Base-by-base conservation (phyloP, 2,797 vertebrate genomes). In the Pseudocheirus occidentalis region DNA sequence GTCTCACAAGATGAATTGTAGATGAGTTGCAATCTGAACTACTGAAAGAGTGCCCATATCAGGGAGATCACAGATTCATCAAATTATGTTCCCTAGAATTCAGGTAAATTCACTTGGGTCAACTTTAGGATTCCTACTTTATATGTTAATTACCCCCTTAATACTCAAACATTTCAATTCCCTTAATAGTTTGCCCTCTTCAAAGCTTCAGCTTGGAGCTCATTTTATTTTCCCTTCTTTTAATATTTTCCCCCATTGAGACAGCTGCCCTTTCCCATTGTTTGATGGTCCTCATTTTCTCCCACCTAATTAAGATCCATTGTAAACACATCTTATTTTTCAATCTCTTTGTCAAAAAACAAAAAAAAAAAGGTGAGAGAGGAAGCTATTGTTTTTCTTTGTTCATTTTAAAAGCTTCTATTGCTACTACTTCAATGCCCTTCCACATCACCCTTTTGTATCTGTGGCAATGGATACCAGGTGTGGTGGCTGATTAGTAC, bases 231-330 rank as follows among this genome's bases (percentile, higher is more conserved):
- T 95, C 91, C 27, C 18, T 91, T 94, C 59, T 87, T 87, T 87
- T 87, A 50, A 87, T 24, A 87, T 40, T 91, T 93, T 90, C 31
- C 95, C 92, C 94, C 40, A 94, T 46, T 46, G 92, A 95, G 59
- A 92, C 27, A 95, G 91, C 46, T 91, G 28, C 4, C 66, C 12
- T 94, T 92, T 92, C 53, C 90, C 93, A 66, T 50, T 93, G 13
- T 62, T 81, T 94, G 52, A 29, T 53, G 29, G 57, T 58, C 92
- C 50, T 95, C 87, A 92, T 94, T 18, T 87, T 92, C 50, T 92
- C 34, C 27, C 92, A 13, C 52, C 10, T 94, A 94, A 93, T 95
- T 92, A 97, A 94, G 73, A 95, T 59, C 21, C 54, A 96, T 95
- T 93, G 94, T 56, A 92, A 92, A 95, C 5, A 29, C 28, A 46